These are phyloP conservation scores for Chironomus riparius DNA, from an alignment of 2,888 invertebrate species.

Conservation along the genomic window DNA sequence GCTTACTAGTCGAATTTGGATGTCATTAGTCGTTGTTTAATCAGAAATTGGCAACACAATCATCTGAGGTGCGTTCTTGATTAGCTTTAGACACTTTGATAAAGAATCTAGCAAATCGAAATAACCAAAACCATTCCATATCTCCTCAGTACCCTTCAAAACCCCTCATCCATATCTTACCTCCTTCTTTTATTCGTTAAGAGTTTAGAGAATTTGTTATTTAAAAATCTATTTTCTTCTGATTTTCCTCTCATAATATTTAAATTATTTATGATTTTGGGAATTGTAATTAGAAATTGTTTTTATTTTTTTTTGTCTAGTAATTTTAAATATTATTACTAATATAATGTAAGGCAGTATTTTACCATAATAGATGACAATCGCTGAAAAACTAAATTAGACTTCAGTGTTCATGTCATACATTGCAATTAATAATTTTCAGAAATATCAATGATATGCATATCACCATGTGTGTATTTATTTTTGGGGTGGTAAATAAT, in stretches of 20 bases:
- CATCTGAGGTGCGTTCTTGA: too few relatives aligned
- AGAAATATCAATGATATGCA: too few relatives aligned
- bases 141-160: too few relatives aligned
- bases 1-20: too few relatives aligned
- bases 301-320: constrained; percentile 8
- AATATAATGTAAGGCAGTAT: constrained; percentile 24
- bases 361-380: constrained; percentile 23
- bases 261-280: constrained; percentile 2
- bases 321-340: constrained; percentile 21
- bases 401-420: not conserved
- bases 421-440: not conserved
- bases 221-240: not conserved
- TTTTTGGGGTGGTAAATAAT: not conserved
- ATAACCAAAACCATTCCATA: too few relatives aligned
- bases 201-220: not conserved
- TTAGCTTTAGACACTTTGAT: too few relatives aligned
- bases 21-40: too few relatives aligned
- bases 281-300: constrained; percentile 13
- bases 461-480: not conserved
- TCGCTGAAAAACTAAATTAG: constrained; percentile 13
- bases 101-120: too few relatives aligned
- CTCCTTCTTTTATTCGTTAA: not conserved
- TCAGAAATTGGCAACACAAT: too few relatives aligned
- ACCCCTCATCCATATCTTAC: not conserved
- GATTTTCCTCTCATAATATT: not conserved